These are phyloP conservation scores for Lineus longissimus DNA, from an alignment of 1,140 invertebrate species.

Conservation along the genomic window DNA sequence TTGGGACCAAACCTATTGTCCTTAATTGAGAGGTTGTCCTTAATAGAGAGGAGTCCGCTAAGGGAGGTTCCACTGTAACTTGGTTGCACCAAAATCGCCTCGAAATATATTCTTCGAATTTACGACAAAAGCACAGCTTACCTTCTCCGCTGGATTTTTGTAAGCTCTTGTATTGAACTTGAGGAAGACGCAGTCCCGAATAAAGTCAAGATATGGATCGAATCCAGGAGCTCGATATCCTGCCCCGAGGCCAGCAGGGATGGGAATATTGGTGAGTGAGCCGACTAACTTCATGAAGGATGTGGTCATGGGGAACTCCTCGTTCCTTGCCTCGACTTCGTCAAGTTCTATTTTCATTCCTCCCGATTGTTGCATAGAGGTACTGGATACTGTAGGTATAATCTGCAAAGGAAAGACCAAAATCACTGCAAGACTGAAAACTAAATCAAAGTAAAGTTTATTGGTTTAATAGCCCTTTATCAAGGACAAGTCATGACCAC, in stretches of 20 bases:
- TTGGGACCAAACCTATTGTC: no score
- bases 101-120: not conserved
- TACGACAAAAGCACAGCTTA: slow-evolving; percentile 33
- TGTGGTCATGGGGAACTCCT: slow-evolving; percentile 59
- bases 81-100: no score
- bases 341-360: slow-evolving; percentile 64
- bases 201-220: slow-evolving; percentile 81
- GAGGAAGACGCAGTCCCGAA: slow-evolving; percentile 73
- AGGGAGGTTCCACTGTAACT: no score
- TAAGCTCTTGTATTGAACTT: slow-evolving; percentile 75
- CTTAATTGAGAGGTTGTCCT: no score
- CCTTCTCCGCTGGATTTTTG: slow-evolving; percentile 69
- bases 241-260: slow-evolving; percentile 75
- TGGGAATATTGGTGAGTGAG: slow-evolving; percentile 67
- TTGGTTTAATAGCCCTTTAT: no score
- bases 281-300: slow-evolving; percentile 76
- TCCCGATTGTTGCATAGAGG: slow-evolving; percentile 58
- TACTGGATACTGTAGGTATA: slow-evolving; percentile 29
- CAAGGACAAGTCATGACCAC: slow-evolving; percentile 43
- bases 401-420: slow-evolving; percentile 25
- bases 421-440: not conserved
- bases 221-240: slow-evolving; percentile 79
- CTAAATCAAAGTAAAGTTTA: slow-evolving; percentile 48
- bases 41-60: no score
- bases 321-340: slow-evolving; percentile 81